Conservation (phyloP, 2,888 invertebrate genomes). For the Ganaspis brasiliensis region DNA sequence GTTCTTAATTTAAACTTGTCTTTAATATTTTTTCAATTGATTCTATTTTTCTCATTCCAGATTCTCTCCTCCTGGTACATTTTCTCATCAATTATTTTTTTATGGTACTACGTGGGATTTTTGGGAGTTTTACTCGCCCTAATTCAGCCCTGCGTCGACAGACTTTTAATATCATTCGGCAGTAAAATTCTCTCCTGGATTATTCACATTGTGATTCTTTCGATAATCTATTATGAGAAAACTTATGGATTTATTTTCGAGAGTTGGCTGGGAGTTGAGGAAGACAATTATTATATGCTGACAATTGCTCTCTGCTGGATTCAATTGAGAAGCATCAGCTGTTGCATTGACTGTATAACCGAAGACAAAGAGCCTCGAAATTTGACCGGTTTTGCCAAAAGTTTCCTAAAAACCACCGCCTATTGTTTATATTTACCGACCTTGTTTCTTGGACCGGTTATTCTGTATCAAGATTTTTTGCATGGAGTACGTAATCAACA, state of each 20-base stretch:
- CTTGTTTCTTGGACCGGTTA: slow-evolving; percentile 92
- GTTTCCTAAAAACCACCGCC: slow-evolving; percentile 82
- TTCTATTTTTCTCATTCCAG: too few species aligned
- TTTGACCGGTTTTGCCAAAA: slow-evolving; percentile 75
- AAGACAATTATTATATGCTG: slow-evolving; percentile 83
- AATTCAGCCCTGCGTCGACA: slow-evolving; percentile 83
- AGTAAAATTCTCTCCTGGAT: slow-evolving; percentile 83
- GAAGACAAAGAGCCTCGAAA: slow-evolving; percentile 70
- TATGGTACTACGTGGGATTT: slow-evolving; percentile 81
- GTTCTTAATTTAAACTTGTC: slow-evolving; percentile 42
- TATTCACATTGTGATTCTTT: slow-evolving; percentile 81
- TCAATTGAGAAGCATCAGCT: slow-evolving; percentile 89
- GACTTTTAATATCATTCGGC: slow-evolving; percentile 81
- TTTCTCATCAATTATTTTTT: slow-evolving; percentile 81
- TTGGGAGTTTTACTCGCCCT: slow-evolving; percentile 82
- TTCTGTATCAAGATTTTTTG: slow-evolving; percentile 88
- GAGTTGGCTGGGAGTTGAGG: slow-evolving; percentile 80
- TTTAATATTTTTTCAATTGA: slow-evolving; percentile 44
- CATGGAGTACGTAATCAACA: slow-evolving; percentile 80
- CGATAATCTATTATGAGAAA: slow-evolving; percentile 82
- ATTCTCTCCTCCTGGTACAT: slow-evolving; percentile 83
- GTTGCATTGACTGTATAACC: slow-evolving; percentile 83
- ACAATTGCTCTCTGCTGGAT: slow-evolving; percentile 86
- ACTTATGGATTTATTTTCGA: slow-evolving; percentile 81
- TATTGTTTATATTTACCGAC: slow-evolving; percentile 93